Conservation (phyloP, 1,140 invertebrate genomes). For the Eumeta japonica region DNA sequence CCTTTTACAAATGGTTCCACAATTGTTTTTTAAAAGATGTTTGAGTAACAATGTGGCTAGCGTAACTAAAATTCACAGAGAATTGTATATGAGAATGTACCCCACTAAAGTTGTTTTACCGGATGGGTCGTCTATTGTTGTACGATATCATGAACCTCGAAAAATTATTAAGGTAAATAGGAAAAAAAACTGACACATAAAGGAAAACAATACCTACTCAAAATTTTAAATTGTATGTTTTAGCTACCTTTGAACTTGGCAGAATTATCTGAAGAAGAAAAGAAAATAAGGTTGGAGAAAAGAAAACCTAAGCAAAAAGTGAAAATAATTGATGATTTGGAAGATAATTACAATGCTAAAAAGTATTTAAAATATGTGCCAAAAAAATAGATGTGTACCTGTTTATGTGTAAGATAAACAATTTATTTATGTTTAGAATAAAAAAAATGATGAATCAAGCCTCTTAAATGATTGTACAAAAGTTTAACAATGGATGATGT, state of each 20-base stretch:
- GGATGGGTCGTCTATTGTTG: slow-evolving; percentile 81
- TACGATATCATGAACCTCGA: slow-evolving; percentile 79
- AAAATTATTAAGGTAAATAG: slow-evolving; percentile 75
- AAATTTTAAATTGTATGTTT: slow-evolving; percentile 21
- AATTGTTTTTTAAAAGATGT: slow-evolving; percentile 23
- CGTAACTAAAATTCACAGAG: slow-evolving; percentile 70
- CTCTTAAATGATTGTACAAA: no score
- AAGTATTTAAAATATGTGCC: slow-evolving; percentile 76
- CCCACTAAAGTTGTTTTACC: slow-evolving; percentile 73
- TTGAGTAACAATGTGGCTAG: slow-evolving; percentile 67
- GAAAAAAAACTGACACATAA: background rate
- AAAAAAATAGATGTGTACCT: slow-evolving; percentile 49
- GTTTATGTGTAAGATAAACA: slow-evolving; percentile 1
- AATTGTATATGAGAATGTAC: slow-evolving; percentile 69
- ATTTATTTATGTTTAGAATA: slow-evolving; percentile 4
- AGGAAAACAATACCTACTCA: background rate
- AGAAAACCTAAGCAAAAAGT: slow-evolving; percentile 76
- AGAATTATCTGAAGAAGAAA: slow-evolving; percentile 68
- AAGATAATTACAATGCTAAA: slow-evolving; percentile 75
- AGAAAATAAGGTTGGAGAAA: slow-evolving; percentile 62
- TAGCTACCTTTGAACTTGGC: slow-evolving; percentile 77
- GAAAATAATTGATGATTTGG: slow-evolving; percentile 70
- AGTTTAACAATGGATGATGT: no score
- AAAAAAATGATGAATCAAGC: no score
- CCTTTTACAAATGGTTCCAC: background rate